Evolutionary conservation across 37 sponge, comb jelly and placozoan genomes (phyloP).

Genomic region (Chondrilla cf. caribensis): DNA sequence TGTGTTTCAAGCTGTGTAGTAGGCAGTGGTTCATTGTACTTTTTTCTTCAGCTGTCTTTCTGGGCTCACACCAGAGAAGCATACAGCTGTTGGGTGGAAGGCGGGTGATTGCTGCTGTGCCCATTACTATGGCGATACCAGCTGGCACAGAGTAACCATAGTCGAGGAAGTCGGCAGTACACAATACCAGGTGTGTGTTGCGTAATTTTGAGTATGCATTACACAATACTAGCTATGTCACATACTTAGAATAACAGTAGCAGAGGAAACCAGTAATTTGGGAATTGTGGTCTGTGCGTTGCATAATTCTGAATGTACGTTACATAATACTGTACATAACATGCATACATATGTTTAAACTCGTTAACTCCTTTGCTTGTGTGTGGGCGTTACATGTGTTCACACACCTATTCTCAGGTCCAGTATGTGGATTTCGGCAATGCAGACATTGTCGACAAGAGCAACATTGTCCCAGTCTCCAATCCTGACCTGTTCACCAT

Average conservation of each 20-base stretch:
- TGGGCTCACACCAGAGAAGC: neutral
- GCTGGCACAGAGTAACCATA: neutral
- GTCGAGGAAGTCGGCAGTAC: neutral
- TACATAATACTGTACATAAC: too few relatives aligned
- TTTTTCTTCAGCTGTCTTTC: neutral
- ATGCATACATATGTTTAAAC: too few relatives aligned
- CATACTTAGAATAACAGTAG: too few relatives aligned
- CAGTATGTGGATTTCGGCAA: conserved; percentile 17
- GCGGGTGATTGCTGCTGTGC: conserved; percentile 6
- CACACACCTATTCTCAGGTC: neutral
- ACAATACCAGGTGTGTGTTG: conserved; percentile 3
- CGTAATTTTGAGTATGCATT: neutral
- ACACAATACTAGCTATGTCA: too few relatives aligned
- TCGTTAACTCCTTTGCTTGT: too few relatives aligned
- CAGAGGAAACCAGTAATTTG: too few relatives aligned
- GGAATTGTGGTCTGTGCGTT: too few relatives aligned
- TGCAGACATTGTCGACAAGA: neutral
- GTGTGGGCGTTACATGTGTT: neutral
- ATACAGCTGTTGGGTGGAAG: neutral
- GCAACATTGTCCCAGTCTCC: neutral
- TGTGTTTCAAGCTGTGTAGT: too few relatives aligned
- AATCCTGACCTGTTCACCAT: neutral
- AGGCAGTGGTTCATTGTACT: neutral
- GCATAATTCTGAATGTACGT: too few relatives aligned
- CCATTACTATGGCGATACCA: neutral